Percentiles rank a stretch among this genome's conserved stretches.
These are phyloP conservation scores for Pterophyllum scalare DNA, from an alignment of 2,113 vertebrate species.

Conservation along the genomic window DNA sequence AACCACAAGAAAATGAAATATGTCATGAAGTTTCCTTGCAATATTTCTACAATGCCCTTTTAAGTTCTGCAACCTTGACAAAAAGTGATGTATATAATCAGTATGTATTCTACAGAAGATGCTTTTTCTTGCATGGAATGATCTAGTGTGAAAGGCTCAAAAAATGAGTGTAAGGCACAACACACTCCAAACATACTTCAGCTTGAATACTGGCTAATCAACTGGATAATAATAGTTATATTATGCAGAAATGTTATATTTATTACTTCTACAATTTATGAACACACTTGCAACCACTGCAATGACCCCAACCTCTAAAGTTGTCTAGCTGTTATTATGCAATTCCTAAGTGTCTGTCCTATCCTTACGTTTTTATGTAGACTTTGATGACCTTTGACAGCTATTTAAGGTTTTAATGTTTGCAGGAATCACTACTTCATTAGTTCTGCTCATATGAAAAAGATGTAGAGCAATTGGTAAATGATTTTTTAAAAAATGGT, in stretches of 20 bases:
- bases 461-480: background rate
- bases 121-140: conserved; percentile 48
- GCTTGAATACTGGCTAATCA: conserved; percentile 28
- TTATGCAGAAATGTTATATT: conserved; percentile 45
- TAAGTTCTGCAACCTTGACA: conserved; percentile 49
- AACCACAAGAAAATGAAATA: conserved; percentile 48
- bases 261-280: conserved; percentile 32
- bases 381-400: background rate
- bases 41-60: conserved; percentile 76
- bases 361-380: background rate
- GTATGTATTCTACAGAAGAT: conserved; percentile 52
- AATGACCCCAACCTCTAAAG: conserved; percentile 44
- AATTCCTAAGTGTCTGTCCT: background rate
- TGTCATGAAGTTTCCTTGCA: conserved; percentile 64
- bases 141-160: background rate
- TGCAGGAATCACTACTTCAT: background rate
- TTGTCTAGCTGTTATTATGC: background rate
- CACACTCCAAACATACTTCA: conserved; percentile 12
- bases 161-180: background rate
- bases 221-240: conserved; percentile 23
- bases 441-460: background rate
- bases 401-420: background rate
- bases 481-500: background rate
- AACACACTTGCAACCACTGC: conserved; percentile 30
- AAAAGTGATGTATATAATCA: conserved; percentile 58